These are phyloP conservation scores for Ptilonorhynchus violaceus DNA, from an alignment of 2,113 vertebrate genomes.

Conservation along the genomic window DNA sequence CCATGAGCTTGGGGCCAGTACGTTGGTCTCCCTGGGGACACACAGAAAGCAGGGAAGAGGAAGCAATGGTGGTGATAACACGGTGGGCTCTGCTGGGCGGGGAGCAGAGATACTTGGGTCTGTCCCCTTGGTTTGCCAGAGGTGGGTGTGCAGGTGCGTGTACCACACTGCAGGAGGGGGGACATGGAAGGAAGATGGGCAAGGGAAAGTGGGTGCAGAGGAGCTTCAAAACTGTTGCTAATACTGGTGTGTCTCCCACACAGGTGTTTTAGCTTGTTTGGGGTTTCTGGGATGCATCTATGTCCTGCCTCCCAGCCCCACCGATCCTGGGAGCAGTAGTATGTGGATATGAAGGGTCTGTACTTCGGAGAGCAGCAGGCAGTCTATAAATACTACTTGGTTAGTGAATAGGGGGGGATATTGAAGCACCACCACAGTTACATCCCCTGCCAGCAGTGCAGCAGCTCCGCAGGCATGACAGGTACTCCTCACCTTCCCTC, in stretches of 20 bases:
- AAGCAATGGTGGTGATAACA: not conserved
- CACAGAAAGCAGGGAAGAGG: not conserved
- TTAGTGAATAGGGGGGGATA: not conserved
- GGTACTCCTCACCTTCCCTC: not conserved
- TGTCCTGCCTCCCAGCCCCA: not conserved
- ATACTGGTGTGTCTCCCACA: too few relatives aligned
- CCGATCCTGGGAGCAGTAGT: fast-evolving
- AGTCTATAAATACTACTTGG: not conserved
- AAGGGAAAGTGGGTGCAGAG: not conserved
- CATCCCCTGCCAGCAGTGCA: not conserved
- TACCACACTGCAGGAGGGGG: fast-evolving
- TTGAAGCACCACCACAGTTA: not conserved
- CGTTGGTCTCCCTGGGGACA: not conserved
- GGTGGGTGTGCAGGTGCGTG: not conserved
- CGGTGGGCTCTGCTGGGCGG: not conserved
- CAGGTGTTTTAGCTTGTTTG: not conserved
- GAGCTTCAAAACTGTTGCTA: not conserved
- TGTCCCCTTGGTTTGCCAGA: not conserved
- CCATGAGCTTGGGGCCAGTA: not conserved
- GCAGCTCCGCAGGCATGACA: not conserved
- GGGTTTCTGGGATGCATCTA: not conserved
- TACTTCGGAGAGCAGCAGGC: not conserved
- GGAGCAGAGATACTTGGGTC: not conserved
- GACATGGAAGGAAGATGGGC: not conserved
- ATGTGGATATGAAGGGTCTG: not conserved